Evolutionary conservation across 2,888 invertebrate genomes (phyloP).

Genomic region (Furcula furcula): DNA sequence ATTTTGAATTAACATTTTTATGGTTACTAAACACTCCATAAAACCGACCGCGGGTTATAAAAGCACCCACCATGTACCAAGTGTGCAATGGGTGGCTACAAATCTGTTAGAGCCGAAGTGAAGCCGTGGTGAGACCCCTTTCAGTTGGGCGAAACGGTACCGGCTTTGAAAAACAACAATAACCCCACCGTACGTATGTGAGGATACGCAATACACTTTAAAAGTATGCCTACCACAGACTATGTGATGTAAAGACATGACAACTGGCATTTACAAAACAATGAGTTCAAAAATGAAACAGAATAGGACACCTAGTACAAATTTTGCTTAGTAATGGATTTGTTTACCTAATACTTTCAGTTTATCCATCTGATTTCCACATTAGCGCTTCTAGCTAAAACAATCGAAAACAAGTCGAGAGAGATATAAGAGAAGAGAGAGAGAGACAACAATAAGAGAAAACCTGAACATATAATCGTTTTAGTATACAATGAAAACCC

Average conservation of each 20-base stretch:
- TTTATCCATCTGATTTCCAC: too few relatives aligned
- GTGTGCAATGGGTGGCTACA: slow-evolving; percentile 50
- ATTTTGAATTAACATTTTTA: slow-evolving; percentile 70
- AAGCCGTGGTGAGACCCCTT: slow-evolving; percentile 55
- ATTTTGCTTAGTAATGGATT: too few relatives aligned
- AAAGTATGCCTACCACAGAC: slow-evolving; percentile 55
- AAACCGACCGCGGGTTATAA: slow-evolving; percentile 61
- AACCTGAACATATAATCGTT: too few relatives aligned
- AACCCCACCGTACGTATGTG: slow-evolving; percentile 63
- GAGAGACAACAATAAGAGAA: too few relatives aligned
- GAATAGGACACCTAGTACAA: too few relatives aligned
- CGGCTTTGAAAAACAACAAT: slow-evolving; percentile 79
- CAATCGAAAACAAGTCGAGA: too few relatives aligned
- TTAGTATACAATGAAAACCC: too few relatives aligned
- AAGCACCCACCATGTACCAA: slow-evolving; percentile 46
- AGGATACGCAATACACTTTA: slow-evolving; percentile 74
- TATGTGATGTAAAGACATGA: slow-evolving; percentile 30
- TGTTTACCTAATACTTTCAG: too few relatives aligned
- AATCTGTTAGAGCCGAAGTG: slow-evolving; percentile 59
- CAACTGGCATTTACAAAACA: slow-evolving; percentile 6
- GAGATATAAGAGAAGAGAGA: too few relatives aligned
- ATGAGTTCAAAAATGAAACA: too few relatives aligned
- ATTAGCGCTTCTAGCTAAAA: too few relatives aligned
- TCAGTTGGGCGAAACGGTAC: slow-evolving; percentile 53
- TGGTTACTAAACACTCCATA: slow-evolving; percentile 71